Percentiles rank a stretch among this genome's conserved stretches.
Conservation (phyloP, 2,888 invertebrate genomes). For the Drosophila monieri region DNA sequence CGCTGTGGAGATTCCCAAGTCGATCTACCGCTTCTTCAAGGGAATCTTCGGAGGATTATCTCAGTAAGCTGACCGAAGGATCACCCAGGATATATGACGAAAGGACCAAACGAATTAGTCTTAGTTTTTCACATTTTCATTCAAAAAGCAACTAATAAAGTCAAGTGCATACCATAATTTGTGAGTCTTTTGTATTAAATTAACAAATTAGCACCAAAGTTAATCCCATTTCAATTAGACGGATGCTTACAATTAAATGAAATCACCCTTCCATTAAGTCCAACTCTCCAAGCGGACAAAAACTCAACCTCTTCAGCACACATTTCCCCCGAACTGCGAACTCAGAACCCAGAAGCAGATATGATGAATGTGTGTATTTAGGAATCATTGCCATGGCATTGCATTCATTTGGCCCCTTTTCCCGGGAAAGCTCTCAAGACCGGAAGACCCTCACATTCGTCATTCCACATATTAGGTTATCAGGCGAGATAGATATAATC, state of each 20-base stretch:
- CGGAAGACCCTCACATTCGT: slow-evolving; percentile 12
- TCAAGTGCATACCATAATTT: slow-evolving; percentile 12
- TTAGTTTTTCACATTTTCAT: neutral
- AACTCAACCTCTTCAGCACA: slow-evolving; percentile 11
- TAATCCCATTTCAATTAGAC: neutral
- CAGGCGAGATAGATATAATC: slow-evolving; percentile 37
- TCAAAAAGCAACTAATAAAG: neutral
- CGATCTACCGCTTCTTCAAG: slow-evolving; percentile 68
- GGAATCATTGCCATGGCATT: slow-evolving; percentile 39
- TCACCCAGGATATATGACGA: neutral
- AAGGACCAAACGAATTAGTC: neutral
- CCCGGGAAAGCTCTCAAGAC: neutral
- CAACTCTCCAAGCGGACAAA: neutral
- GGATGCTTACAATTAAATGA: neutral
- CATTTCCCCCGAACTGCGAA: slow-evolving; percentile 8
- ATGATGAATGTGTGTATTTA: slow-evolving; percentile 41
- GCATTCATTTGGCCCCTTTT: neutral
- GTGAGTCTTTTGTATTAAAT: too few relatives aligned
- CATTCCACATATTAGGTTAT: slow-evolving; percentile 42
- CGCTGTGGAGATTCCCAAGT: slow-evolving; percentile 66
- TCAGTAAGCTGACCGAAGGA: slow-evolving; percentile 21
- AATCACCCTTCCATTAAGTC: neutral
- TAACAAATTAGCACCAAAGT: too few relatives aligned
- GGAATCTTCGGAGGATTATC: slow-evolving; percentile 64
- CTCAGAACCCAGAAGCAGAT: slow-evolving; percentile 16